Percentiles rank a stretch among this genome's conserved stretches.
phyloP scores from a whole-genome alignment of 2,888 invertebrate genomes.

The Pyrrhosoma nymphula region DNA sequence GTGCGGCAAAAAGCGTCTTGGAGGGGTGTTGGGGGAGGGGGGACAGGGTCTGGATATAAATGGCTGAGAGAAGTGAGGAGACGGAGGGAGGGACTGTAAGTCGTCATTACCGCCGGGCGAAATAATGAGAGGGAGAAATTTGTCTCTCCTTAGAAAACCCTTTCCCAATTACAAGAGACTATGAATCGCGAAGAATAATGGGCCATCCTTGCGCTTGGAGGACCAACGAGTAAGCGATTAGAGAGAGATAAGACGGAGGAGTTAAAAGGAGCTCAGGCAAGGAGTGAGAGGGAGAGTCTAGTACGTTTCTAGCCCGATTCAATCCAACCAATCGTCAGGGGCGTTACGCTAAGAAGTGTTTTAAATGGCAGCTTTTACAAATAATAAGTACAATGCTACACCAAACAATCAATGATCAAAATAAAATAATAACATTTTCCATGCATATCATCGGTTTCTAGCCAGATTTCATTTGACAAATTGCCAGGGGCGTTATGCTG shows the following conservation, averaged over 20 bases:
- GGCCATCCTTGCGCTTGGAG: neutral
- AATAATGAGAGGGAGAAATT: slow-evolving; percentile 29
- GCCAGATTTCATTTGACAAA: too few relatives aligned
- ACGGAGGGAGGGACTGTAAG: neutral
- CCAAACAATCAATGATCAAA: too few relatives aligned
- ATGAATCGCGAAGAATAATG: neutral
- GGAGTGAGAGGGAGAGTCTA: too few relatives aligned
- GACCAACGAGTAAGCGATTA: neutral
- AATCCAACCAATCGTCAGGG: too few relatives aligned
- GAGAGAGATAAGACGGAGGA: neutral
- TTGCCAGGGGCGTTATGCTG: too few relatives aligned
- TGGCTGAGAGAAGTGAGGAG: neutral
- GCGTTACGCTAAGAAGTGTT: too few relatives aligned
- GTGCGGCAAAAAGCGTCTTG: neutral
- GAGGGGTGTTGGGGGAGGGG: neutral
- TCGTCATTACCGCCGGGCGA: neutral
- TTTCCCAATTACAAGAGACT: neutral
- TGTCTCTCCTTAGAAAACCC: slow-evolving; percentile 7
- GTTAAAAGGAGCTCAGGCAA: neutral
- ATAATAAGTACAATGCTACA: too few relatives aligned
- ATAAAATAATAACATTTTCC: too few relatives aligned
- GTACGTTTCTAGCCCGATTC: too few relatives aligned
- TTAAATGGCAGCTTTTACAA: too few relatives aligned
- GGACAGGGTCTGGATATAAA: neutral
- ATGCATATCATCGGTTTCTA: too few relatives aligned